Base-by-base conservation (phyloP, 2,113 vertebrate species). In the Sinosuthora webbiana region DNA sequence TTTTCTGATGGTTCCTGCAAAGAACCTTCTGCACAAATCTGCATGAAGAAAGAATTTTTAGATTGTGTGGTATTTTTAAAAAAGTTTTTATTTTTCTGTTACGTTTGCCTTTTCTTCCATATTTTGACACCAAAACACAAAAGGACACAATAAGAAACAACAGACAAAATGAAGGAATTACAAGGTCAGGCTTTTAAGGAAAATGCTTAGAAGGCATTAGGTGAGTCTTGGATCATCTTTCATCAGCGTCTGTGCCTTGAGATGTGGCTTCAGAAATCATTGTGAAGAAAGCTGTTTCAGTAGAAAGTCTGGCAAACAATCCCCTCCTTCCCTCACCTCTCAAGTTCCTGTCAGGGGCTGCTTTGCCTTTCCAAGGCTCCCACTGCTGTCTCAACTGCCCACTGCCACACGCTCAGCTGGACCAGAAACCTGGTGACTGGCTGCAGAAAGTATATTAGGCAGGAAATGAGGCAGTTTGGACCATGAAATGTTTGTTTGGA, bases 271-370 rank as follows among this genome's bases (percentile, higher is more conserved):
- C 39, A 21, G 20, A 41, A 35, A 10, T 20, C 3, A 0, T 44
- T 89, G 10, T 0, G 4, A 64, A 45, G 49, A 6, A 73, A 73
- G 17, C 2, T 39, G 7, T 39, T 88, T 24, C 27, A 9, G 17
- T 17, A 9, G 33, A 37, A 70, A 21, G 2, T 33, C 13, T 11
- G 21, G 10, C 0, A 0, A 83, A 39, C 5, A 20, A 80, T 18
- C 6, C 2, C 7, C 22, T 76, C 11, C 16, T 39, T 63, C 53
- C 5, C 2, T 27, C 2, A 3, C 8, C 20, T n/a, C 21, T 35
- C 22, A 21, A 3, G 15, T 8, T 42, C 15, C 35, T 33, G 0
- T 4, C 17, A 11, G 22, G 12, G 13, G 27, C 25, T 37, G 11
- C 25, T 33, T 41, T 68, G 37, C n/a, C 17, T 52, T 39, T 42